Percentiles rank a stretch among this genome's conserved stretches.
These are phyloP conservation scores for Pediacus dermestoides DNA, from an alignment of 2,888 invertebrate genomes.

Conservation along the genomic window DNA sequence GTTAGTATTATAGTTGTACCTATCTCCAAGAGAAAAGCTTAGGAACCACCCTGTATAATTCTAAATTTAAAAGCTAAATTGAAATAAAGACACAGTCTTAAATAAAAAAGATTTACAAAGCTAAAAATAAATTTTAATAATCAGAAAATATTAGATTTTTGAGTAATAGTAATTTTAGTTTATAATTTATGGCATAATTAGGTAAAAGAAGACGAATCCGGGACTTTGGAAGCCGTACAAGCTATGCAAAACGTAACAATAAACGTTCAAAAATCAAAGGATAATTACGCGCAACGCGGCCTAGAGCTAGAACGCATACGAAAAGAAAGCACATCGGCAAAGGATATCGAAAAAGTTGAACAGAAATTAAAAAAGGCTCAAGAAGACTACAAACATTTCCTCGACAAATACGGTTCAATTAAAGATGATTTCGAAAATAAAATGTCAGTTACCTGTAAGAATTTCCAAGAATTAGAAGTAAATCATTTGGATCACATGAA, in stretches of 20 bases:
- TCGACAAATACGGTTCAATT: conserved; percentile 88
- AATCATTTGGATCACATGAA: conserved; percentile 92
- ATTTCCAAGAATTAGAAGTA: conserved; percentile 94
- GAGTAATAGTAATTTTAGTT: no score
- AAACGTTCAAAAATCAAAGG: conserved; percentile 87
- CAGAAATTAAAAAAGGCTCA: conserved; percentile 88
- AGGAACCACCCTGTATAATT: no score
- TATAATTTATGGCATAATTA: no score
- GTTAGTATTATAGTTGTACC: no score
- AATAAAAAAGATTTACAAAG: no score
- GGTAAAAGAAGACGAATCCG: conserved; percentile 92
- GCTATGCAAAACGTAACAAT: conserved; percentile 85
- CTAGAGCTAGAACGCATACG: conserved; percentile 85
- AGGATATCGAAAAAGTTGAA: conserved; percentile 92
- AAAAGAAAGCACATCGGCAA: conserved; percentile 85
- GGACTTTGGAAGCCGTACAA: conserved; percentile 84
- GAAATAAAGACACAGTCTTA: no score
- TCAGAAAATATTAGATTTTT: no score
- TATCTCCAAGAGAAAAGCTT: no score
- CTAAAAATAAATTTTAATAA: no score
- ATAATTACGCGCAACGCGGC: conserved; percentile 82
- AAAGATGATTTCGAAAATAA: conserved; percentile 94
- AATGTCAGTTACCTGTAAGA: conserved; percentile 89
- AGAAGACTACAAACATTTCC: conserved; percentile 87
- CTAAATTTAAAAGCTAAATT: no score